Evolutionary conservation across 1,140 invertebrate species (phyloP).

Genomic region (Drosophila lacertosa): DNA sequence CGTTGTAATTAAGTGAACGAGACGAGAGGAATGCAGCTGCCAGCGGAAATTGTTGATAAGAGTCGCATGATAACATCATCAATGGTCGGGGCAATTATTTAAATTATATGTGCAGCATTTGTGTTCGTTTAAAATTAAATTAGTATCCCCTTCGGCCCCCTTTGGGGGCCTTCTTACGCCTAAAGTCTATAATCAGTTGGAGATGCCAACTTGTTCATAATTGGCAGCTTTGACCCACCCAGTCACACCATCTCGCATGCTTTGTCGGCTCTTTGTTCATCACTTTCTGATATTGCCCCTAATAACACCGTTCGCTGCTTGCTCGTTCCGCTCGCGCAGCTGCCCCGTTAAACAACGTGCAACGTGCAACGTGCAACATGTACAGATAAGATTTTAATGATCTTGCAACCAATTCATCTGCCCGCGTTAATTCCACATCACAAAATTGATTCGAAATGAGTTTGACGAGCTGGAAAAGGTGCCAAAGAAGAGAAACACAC

Average conservation of each 20-base stretch:
- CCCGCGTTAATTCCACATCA: too few relatives aligned
- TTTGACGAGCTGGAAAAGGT: too few relatives aligned
- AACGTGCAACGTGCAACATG: too few relatives aligned
- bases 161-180: slow-evolving; percentile 40
- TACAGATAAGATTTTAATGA: slow-evolving; percentile 63
- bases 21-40: slow-evolving; percentile 55
- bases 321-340: slow-evolving; percentile 40
- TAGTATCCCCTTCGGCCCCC: slow-evolving; percentile 49
- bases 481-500: too few relatives aligned
- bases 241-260: slow-evolving; percentile 49
- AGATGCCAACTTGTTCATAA: slow-evolving; percentile 35
- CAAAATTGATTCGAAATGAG: too few relatives aligned
- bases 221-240: slow-evolving; percentile 33
- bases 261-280: slow-evolving; percentile 56
- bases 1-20: slow-evolving; percentile 69
- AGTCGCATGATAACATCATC: slow-evolving; percentile 73
- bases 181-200: slow-evolving; percentile 46
- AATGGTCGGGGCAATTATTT: slow-evolving; percentile 72
- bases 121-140: slow-evolving; percentile 79
- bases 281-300: slow-evolving; percentile 65
- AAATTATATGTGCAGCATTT: slow-evolving; percentile 72
- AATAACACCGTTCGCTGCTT: slow-evolving; percentile 54
- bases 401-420: slow-evolving; percentile 29
- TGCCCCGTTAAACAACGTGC: slow-evolving; percentile 46
- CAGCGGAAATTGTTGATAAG: slow-evolving; percentile 77